Evolutionary conservation across 2,113 vertebrate genomes (phyloP).

Genomic region (Capreolus pygargus): DNA sequence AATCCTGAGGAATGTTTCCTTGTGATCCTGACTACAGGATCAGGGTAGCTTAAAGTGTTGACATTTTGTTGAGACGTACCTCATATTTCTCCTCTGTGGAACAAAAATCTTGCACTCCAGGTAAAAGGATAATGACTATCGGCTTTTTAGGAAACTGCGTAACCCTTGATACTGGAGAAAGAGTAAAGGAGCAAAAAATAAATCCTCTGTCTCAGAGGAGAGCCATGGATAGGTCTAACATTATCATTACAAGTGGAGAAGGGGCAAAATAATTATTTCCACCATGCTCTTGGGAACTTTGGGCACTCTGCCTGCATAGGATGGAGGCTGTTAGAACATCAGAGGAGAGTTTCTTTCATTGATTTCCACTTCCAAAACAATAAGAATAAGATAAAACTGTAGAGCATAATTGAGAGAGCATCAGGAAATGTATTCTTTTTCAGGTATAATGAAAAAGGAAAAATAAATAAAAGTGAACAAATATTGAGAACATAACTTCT

Average conservation of each 20-base stretch:
- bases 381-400: not conserved
- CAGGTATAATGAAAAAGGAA: not conserved
- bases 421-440: not conserved
- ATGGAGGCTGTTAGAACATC: not conserved
- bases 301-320: not conserved
- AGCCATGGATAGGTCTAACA: fast-evolving
- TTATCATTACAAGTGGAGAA: not conserved
- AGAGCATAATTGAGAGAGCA: not conserved
- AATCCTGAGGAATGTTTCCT: not conserved
- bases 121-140: not conserved
- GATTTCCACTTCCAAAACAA: not conserved
- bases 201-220: not conserved
- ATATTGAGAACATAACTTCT: not conserved
- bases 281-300: fast-evolving
- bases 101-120: not conserved
- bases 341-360: not conserved
- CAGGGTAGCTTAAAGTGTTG: not conserved
- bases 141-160: not conserved
- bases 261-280: fast-evolving
- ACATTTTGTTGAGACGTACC: not conserved
- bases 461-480: not conserved
- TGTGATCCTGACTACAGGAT: too few species aligned
- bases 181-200: not conserved
- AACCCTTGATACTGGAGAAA: not conserved
- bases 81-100: not conserved